Percentiles rank a stretch among this genome's conserved stretches.
phyloP scores from a whole-genome alignment of 2,888 invertebrate genomes.

The Hyposoter didymator region DNA sequence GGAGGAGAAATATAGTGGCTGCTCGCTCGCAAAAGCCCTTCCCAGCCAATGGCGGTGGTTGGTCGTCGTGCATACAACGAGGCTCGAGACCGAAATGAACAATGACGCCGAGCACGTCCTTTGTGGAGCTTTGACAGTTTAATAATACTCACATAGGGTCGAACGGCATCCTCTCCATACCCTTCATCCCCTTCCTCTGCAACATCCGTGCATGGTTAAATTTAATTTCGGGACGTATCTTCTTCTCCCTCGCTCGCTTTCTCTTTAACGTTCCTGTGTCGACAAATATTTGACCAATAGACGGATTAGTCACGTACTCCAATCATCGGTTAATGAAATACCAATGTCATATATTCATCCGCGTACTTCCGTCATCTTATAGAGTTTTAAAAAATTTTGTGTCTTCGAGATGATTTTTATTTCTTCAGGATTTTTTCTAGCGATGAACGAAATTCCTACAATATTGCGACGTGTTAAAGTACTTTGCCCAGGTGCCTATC shows the following conservation, averaged over 20 bases:
- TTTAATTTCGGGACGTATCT: conserved; percentile 35
- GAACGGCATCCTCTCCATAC: neutral
- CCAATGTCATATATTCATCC: neutral
- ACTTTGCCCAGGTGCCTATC: neutral
- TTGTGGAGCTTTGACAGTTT: conserved; percentile 58
- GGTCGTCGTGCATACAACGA: neutral
- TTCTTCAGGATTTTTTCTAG: neutral
- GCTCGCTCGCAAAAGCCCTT: neutral
- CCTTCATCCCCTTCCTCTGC: neutral
- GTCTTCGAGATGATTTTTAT: neutral
- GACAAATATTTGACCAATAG: conserved; percentile 37
- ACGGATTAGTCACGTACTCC: neutral
- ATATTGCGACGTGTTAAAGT: neutral
- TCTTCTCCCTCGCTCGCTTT: neutral
- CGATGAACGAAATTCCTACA: neutral
- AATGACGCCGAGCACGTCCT: conserved; percentile 51
- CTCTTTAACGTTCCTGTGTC: neutral
- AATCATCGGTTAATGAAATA: conserved; percentile 27
- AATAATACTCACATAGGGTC: conserved; percentile 47
- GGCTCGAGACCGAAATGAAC: conserved; percentile 32
- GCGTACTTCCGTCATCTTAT: neutral
- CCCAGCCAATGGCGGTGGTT: conserved; percentile 13
- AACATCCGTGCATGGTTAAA: conserved; percentile 28
- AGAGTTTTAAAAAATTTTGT: neutral
- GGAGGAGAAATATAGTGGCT: conserved; percentile 23